phyloP scores from a whole-genome alignment of 2,888 invertebrate genomes.

The Monochamus alternatus region DNA sequence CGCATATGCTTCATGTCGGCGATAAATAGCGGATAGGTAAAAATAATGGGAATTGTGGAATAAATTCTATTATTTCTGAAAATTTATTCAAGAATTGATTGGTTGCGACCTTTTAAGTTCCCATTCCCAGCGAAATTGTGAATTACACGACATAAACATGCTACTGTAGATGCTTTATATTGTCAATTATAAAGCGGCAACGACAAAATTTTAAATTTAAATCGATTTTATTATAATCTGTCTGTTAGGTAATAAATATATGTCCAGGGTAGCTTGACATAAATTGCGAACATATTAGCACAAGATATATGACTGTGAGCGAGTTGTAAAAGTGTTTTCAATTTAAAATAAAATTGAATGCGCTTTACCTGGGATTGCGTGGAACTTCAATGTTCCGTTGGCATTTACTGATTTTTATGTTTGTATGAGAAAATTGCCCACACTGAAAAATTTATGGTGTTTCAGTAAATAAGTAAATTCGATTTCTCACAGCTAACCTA shows the following conservation, averaged over 20 bases:
- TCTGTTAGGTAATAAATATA: slow-evolving; percentile 50
- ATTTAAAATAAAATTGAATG: slow-evolving; percentile 20
- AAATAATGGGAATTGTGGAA: slow-evolving; percentile 6
- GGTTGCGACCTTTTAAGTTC: slow-evolving; percentile 36
- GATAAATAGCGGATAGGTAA: slow-evolving; percentile 13
- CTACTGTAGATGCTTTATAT: slow-evolving; percentile 50
- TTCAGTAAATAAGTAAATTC: no score
- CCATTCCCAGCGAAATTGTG: slow-evolving; percentile 38
- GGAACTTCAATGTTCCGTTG: slow-evolving; percentile 2
- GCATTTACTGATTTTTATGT: no score
- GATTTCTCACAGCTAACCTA: no score
- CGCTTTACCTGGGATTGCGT: slow-evolving; percentile 5
- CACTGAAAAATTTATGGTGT: no score
- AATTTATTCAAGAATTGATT: slow-evolving; percentile 35
- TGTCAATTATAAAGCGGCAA: slow-evolving; percentile 52
- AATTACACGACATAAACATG: slow-evolving; percentile 52
- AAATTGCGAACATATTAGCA: slow-evolving; percentile 42
- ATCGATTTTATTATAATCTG: slow-evolving; percentile 51
- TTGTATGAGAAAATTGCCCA: no score
- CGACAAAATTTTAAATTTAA: slow-evolving; percentile 50
- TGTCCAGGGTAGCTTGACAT: slow-evolving; percentile 37
- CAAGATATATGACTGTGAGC: slow-evolving; percentile 38
- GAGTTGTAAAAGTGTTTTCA: slow-evolving; percentile 25
- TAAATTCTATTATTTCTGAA: slow-evolving; percentile 28
- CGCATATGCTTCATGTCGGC: background rate